A percentile compares a stretch with the other conserved stretches of the same genome.
Conservation (phyloP, 2,888 invertebrate genomes). For the Patella pellucida region DNA sequence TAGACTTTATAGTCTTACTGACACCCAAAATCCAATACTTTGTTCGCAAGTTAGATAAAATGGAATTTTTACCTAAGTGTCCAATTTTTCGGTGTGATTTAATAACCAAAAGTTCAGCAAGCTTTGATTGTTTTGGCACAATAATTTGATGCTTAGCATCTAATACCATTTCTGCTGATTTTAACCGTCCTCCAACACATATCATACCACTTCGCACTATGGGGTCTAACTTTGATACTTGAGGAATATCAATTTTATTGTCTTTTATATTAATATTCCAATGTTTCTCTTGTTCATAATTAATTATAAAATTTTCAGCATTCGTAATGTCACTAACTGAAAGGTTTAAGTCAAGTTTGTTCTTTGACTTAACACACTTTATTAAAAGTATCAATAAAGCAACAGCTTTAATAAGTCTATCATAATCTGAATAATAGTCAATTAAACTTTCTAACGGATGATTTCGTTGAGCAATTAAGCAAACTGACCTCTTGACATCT, state of each 20-base stretch:
- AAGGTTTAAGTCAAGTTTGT: neutral
- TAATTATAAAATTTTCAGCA: neutral
- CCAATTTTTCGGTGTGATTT: conserved; percentile 1
- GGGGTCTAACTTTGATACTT: conserved; percentile 14
- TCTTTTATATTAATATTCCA: neutral
- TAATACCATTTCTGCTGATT: neutral
- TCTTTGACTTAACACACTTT: neutral
- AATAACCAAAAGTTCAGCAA: conserved; percentile 17
- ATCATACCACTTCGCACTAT: neutral
- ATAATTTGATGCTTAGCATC: conserved; percentile 21
- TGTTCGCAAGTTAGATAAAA: conserved; percentile 5
- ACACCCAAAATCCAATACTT: conserved; percentile 20
- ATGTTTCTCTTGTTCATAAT: neutral
- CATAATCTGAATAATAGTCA: neutral
- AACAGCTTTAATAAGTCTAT: neutral
- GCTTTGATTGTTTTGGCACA: conserved; percentile 15
- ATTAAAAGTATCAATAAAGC: neutral
- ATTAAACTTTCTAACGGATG: neutral
- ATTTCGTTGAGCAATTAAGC: neutral
- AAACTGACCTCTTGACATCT: neutral
- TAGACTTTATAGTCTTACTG: conserved; percentile 1
- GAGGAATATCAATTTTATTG: neutral
- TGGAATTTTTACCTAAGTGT: conserved; percentile 12
- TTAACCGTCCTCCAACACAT: conserved; percentile 10
- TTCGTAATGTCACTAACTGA: neutral